These are phyloP conservation scores for Meleagris gallopavo DNA, from an alignment of 2,113 vertebrate genomes.

Conservation along the genomic window DNA sequence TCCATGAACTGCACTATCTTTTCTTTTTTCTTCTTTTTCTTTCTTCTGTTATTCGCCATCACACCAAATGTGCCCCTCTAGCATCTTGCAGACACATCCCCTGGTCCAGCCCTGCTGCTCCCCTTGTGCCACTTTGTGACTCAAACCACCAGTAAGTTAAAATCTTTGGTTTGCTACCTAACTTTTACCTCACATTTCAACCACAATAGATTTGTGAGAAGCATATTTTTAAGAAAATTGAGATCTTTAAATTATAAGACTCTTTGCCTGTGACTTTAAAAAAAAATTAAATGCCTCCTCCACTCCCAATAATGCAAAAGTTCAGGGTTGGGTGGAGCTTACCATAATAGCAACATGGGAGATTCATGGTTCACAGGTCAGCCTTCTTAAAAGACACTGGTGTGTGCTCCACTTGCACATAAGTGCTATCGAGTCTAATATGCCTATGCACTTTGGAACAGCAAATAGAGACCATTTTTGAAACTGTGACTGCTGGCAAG, in stretches of 20 bases:
- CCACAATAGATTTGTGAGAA: neutral
- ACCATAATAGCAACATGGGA: neutral
- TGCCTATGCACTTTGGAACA: neutral
- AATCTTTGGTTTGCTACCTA: neutral
- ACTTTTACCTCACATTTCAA: neutral
- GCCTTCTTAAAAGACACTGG: neutral
- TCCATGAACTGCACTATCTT: accelerated
- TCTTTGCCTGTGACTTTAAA: neutral
- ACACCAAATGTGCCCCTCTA: neutral
- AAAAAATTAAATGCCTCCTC: neutral
- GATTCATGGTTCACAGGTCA: neutral
- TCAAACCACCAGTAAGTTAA: neutral
- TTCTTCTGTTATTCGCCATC: neutral
- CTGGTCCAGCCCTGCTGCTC: neutral
- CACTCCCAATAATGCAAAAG: neutral
- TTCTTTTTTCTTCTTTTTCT: neutral
- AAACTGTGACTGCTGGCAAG: slow-evolving; percentile 61
- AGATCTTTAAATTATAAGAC: neutral
- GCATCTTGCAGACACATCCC: neutral
- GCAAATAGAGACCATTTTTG: slow-evolving; percentile 67
- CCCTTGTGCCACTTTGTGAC: neutral
- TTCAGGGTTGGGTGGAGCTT: neutral
- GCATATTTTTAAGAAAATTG: neutral
- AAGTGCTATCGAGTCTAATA: neutral
- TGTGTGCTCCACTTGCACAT: neutral